These are phyloP conservation scores for Pseudochirops corinnae DNA, from an alignment of 2,797 vertebrate genomes.

Conservation along the genomic window DNA sequence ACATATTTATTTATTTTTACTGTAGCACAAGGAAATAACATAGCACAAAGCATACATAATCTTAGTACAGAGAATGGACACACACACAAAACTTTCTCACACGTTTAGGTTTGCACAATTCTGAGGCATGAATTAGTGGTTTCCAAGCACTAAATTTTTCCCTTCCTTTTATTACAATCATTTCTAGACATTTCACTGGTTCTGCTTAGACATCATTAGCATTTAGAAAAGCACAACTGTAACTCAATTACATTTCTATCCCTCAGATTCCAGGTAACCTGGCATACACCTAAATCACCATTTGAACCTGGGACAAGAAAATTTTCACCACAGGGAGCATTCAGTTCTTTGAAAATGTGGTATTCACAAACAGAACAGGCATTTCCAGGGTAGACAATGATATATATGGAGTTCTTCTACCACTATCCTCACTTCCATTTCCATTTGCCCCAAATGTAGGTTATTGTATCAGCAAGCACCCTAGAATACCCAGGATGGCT, in stretches of 20 bases:
- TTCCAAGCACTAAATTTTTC: not conserved
- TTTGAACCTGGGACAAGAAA: not conserved
- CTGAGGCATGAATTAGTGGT: not conserved
- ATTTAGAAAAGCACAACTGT: not conserved
- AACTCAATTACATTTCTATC: not conserved
- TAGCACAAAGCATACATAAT: not conserved
- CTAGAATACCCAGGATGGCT: too few species aligned
- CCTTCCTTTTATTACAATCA: not conserved
- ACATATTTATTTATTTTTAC: not conserved
- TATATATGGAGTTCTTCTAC: not conserved
- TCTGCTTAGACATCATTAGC: not conserved
- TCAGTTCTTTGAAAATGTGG: not conserved
- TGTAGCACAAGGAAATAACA: not conserved
- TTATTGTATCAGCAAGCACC: not conserved
- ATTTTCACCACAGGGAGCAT: not conserved
- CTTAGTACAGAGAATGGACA: not conserved
- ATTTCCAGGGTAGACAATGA: not conserved
- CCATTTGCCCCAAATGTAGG: not conserved
- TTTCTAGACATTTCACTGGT: not conserved
- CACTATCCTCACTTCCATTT: fast-evolving
- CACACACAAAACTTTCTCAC: not conserved
- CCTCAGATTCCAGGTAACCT: not conserved
- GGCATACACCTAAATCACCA: not conserved
- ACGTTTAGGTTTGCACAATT: not conserved
- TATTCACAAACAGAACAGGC: not conserved